A percentile compares a stretch with the other conserved stretches of the same genome.
These are phyloP conservation scores for Nephrotoma guestfalica DNA, from an alignment of 2,888 invertebrate genomes.

Conservation along the genomic window DNA sequence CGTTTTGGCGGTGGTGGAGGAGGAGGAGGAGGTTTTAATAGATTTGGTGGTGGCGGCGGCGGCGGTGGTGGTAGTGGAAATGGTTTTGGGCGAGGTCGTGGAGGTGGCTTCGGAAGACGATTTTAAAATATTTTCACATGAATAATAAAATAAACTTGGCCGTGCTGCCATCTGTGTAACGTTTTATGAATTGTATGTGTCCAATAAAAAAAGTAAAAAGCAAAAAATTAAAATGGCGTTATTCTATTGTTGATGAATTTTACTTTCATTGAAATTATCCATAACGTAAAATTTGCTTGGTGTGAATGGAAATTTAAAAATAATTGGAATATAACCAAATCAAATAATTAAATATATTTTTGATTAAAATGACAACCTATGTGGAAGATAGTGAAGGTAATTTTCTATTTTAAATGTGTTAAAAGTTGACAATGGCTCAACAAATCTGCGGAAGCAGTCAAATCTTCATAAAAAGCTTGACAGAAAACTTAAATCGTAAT, in stretches of 20 bases:
- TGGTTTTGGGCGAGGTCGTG: constrained; percentile 6
- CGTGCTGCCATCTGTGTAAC: background rate
- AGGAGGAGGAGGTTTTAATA: constrained; percentile 15
- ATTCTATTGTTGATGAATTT: background rate
- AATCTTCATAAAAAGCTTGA: background rate
- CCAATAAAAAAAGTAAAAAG: background rate
- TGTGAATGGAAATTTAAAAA: too few species aligned
- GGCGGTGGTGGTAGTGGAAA: constrained; percentile 16
- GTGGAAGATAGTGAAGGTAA: constrained; percentile 5
- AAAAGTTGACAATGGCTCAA: background rate
- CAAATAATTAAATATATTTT: background rate
- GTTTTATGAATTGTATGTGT: background rate
- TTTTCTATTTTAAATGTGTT: background rate
- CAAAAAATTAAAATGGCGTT: background rate
- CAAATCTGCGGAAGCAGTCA: background rate
- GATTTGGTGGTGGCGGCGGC: constrained; percentile 16
- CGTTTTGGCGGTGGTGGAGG: constrained; percentile 15
- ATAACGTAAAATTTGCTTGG: background rate
- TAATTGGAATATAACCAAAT: background rate
- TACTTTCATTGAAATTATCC: background rate
- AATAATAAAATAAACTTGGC: background rate
- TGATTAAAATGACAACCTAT: constrained; percentile 5
- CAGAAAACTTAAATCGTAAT: background rate
- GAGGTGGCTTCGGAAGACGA: background rate
- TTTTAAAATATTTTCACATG: background rate